Evolutionary conservation across 1,140 invertebrate species (phyloP).

Genomic region (Subanguina moxae): DNA sequence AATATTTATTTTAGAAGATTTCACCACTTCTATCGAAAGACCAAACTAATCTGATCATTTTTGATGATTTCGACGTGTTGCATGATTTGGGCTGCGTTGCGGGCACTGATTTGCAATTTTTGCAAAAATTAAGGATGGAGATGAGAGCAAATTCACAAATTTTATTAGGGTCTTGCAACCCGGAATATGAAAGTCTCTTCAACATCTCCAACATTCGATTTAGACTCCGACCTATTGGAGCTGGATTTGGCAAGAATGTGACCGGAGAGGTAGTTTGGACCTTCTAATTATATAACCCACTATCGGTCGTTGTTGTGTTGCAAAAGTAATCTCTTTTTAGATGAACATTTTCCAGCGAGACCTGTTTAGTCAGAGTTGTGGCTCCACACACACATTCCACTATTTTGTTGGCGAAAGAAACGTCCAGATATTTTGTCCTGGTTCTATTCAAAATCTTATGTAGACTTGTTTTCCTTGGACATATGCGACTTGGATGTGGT

Average conservation of each 20-base stretch:
- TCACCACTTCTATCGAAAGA: conserved; percentile 5
- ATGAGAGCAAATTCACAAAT: conserved; percentile 24
- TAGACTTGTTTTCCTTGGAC: not conserved
- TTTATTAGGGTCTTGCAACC: not conserved
- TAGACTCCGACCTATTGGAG: conserved; percentile 19
- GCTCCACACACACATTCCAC: not conserved
- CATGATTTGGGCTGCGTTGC: conserved; percentile 7
- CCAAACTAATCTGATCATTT: conserved; percentile 2
- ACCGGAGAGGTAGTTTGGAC: conserved; percentile 19
- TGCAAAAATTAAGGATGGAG: conserved; percentile 2
- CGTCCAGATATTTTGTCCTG: conserved; percentile 6
- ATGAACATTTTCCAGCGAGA: not conserved
- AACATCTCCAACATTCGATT: conserved; percentile 14
- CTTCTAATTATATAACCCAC: no score
- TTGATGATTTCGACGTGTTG: conserved; percentile 22
- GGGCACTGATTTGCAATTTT: conserved; percentile 21
- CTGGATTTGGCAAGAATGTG: conserved; percentile 32
- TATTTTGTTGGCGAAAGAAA: conserved; percentile 13
- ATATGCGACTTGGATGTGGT: no score
- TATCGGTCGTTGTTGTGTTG: no score
- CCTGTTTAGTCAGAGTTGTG: not conserved
- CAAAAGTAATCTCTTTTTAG: not conserved
- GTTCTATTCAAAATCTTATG: conserved; percentile 3
- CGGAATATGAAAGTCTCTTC: not conserved
- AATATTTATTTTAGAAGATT: conserved; percentile 10